These are phyloP conservation scores for Zygothrica quintamaculata DNA, from an alignment of 2,888 invertebrate species.

Conservation along the genomic window DNA sequence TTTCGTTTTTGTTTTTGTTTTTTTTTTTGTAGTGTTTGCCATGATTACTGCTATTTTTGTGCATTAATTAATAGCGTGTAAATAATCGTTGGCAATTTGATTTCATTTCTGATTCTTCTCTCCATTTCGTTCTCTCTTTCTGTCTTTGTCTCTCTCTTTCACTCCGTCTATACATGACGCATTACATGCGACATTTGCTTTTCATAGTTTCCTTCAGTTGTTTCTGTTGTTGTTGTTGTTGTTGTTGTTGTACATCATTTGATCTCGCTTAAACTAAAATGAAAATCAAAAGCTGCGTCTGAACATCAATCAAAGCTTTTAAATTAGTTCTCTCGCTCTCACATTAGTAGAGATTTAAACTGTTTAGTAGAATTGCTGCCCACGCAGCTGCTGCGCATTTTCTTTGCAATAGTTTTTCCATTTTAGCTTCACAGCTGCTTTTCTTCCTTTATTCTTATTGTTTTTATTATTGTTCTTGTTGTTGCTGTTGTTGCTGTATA, in stretches of 20 bases:
- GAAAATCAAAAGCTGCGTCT: conserved; percentile 52
- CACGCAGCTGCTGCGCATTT: conserved; percentile 62
- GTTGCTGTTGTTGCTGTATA: conserved; percentile 42
- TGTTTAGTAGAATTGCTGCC: conserved; percentile 26
- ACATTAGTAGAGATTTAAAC: conserved; percentile 13
- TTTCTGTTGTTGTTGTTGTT: no score
- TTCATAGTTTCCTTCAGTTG: conserved; percentile 27
- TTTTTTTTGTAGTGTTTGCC: conserved; percentile 16
- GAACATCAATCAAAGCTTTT: conserved; percentile 56
- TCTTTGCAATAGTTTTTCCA: conserved; percentile 59
- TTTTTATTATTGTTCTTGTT: no score
- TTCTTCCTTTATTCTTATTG: conserved; percentile 29
- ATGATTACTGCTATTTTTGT: conserved; percentile 15
- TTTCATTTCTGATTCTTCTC: conserved; percentile 11
- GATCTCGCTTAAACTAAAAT: conserved; percentile 14
- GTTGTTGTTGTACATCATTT: conserved; percentile 11
- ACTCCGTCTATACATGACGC: conserved; percentile 43
- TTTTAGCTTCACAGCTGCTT: conserved; percentile 56
- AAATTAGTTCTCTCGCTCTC: conserved; percentile 19
- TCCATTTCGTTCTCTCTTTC: background rate
- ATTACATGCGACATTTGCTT: conserved; percentile 40
- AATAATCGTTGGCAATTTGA: conserved; percentile 46
- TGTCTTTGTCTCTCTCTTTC: background rate
- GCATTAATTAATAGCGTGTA: conserved; percentile 47
- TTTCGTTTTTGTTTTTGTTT: no score